Evolutionary conservation across 2,113 vertebrate species (phyloP).

Genomic region (Gnathonemus echidnorhynchus): DNA sequence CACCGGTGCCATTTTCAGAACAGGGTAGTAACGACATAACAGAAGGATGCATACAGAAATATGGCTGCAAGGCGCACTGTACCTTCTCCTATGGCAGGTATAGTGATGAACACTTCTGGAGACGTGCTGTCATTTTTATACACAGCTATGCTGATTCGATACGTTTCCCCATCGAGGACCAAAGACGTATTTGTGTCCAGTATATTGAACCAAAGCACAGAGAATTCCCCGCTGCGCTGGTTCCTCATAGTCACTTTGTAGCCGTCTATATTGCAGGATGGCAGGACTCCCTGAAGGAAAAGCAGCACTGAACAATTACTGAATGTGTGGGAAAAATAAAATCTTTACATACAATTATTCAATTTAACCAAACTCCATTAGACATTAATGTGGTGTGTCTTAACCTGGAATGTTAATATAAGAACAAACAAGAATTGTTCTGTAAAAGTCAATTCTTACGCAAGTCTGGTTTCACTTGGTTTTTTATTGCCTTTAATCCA

Average conservation of each 20-base stretch:
- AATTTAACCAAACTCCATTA: background rate
- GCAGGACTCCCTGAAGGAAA: background rate
- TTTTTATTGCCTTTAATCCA: background rate
- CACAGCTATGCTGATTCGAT: constrained; percentile 12
- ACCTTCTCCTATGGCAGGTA: constrained; percentile 10
- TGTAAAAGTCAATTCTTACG: background rate
- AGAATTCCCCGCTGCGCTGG: background rate
- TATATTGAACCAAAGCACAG: no score
- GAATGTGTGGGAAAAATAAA: background rate
- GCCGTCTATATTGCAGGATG: background rate
- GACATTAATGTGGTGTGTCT: background rate
- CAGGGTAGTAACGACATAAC: background rate
- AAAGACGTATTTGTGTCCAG: background rate
- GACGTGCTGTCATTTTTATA: background rate
- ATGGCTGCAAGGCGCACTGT: background rate
- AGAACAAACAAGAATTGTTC: background rate
- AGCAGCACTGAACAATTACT: background rate
- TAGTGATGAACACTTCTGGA: background rate
- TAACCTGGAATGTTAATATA: background rate
- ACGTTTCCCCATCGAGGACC: background rate
- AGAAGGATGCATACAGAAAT: background rate
- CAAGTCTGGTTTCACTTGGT: background rate
- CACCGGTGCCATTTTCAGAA: background rate
- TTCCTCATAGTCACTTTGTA: background rate
- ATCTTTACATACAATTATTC: background rate